phyloP scores from a whole-genome alignment of 64 coral and sea anemone genomes.

The Stylophora pistillata region DNA sequence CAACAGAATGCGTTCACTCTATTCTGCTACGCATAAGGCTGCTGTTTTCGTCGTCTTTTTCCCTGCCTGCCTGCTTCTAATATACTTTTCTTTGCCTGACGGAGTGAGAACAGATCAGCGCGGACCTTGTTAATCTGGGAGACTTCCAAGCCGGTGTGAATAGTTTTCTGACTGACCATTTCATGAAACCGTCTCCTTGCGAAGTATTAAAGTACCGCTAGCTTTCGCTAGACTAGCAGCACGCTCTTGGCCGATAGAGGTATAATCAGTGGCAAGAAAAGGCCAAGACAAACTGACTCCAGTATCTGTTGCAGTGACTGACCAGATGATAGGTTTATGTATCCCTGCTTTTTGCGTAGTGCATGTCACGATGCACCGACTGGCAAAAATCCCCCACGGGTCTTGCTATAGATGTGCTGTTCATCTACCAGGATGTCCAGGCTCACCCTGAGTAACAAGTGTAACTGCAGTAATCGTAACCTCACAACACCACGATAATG shows the following conservation, averaged over 20 bases:
- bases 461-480: too few relatives aligned
- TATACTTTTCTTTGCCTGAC: constrained; percentile 1
- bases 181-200: too few relatives aligned
- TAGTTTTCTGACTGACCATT: too few relatives aligned
- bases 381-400: constrained; percentile 1
- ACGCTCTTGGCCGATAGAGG: too few relatives aligned
- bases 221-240: too few relatives aligned
- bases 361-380: constrained; percentile 21
- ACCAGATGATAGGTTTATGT: constrained; percentile 42
- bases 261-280: constrained; percentile 22
- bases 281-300: constrained; percentile 42
- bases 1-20: constrained; percentile 1
- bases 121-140: constrained; percentile 14
- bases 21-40: background rate
- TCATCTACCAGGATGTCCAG: constrained; percentile 43
- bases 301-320: constrained; percentile 38
- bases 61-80: background rate
- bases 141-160: too few relatives aligned
- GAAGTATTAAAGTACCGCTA: too few relatives aligned
- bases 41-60: background rate
- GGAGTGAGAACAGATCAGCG: constrained; percentile 10
- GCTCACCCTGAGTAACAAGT: background rate
- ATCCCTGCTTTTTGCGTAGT: constrained; percentile 30
- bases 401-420: background rate
- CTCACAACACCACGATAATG: too few relatives aligned